Conservation (phyloP, 2,888 invertebrate genomes). For the Chaitophorus viminalis region DNA sequence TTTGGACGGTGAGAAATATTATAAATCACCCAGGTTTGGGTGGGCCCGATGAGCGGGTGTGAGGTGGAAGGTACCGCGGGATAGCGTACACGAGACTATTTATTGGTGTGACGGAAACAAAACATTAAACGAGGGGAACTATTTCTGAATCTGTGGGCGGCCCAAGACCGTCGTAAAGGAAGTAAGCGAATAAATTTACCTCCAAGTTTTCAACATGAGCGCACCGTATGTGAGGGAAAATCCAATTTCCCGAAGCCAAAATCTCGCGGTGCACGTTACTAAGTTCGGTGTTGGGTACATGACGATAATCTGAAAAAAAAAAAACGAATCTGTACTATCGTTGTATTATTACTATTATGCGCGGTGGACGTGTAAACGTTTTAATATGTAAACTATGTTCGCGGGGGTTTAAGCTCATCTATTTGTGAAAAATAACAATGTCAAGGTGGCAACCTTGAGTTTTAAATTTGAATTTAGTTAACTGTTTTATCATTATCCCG, state of each 20-base stretch:
- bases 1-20: background rate
- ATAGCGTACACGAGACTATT: background rate
- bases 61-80: background rate
- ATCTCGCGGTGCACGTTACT: slow-evolving; percentile 87
- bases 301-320: slow-evolving; percentile 77
- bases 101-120: slow-evolving; percentile 20
- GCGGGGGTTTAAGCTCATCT: too few relatives aligned
- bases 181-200: slow-evolving; percentile 72
- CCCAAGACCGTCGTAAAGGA: background rate
- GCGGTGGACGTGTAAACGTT: background rate
- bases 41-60: background rate
- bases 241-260: slow-evolving; percentile 93
- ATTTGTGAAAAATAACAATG: background rate
- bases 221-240: slow-evolving; percentile 95
- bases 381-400: background rate
- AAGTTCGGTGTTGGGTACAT: slow-evolving; percentile 92
- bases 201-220: slow-evolving; percentile 95
- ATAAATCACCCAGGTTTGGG: background rate
- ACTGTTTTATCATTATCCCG: background rate
- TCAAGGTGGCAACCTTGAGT: background rate
- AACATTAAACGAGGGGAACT: background rate
- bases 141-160: background rate
- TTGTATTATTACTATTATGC: background rate
- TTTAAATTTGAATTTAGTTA: background rate
- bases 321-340: too few relatives aligned